Evolutionary conservation across 2,888 invertebrate species (phyloP).

Genomic region (Drosophila hamatofila): DNA sequence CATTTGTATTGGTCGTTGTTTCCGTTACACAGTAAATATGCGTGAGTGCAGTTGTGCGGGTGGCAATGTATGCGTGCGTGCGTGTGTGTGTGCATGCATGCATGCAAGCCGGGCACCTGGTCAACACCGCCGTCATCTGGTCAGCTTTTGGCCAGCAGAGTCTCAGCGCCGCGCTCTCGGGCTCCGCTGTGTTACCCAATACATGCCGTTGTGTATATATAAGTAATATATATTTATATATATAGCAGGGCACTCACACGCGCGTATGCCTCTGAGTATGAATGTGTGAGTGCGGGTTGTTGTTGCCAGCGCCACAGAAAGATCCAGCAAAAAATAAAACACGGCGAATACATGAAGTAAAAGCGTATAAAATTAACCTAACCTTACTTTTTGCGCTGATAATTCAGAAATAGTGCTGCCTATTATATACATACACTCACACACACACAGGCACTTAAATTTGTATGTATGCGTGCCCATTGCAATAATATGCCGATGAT

Average conservation of each 20-base stretch:
- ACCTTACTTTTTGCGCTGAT: conserved; percentile 78
- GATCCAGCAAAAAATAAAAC: conserved; percentile 78
- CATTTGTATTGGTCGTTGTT: conserved; percentile 50
- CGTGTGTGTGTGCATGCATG: conserved; percentile 35
- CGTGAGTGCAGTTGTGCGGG: conserved; percentile 40
- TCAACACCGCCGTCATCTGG: conserved; percentile 50
- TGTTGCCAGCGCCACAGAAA: conserved; percentile 75
- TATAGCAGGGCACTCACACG: conserved; percentile 35
- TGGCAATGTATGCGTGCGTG: conserved; percentile 14
- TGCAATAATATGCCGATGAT: conserved; percentile 15
- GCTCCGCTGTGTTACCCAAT: conserved; percentile 69
- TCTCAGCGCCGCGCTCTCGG: conserved; percentile 30
- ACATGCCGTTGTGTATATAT: conserved; percentile 52
- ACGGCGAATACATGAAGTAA: conserved; percentile 57
- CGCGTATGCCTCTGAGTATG: conserved; percentile 17
- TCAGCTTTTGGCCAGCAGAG: conserved; percentile 53
- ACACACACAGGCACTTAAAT: conserved; percentile 20
- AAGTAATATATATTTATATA: conserved; percentile 20
- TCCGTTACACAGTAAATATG: conserved; percentile 61
- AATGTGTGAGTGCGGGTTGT: conserved; percentile 36
- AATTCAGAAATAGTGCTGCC: conserved; percentile 75
- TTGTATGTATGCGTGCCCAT: conserved; percentile 16
- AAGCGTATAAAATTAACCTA: conserved; percentile 78
- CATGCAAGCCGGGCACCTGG: conserved; percentile 73
- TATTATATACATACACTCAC: conserved; percentile 36